Evolutionary conservation across 2,113 vertebrate genomes (phyloP), one percentile per base, ranked within the genome.

Genomic region (Cephalopterus ornatus): DNA sequence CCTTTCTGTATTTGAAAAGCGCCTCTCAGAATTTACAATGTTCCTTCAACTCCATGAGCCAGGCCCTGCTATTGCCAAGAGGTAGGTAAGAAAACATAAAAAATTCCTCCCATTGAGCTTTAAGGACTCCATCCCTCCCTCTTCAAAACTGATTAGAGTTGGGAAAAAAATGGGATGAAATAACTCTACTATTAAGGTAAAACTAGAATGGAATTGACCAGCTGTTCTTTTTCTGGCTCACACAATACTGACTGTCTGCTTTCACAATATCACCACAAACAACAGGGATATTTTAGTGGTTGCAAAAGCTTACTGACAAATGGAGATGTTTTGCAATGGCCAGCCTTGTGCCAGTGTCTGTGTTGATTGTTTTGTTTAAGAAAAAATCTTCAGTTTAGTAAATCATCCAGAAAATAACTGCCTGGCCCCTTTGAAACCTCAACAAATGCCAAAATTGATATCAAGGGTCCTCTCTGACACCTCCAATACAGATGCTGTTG

Each of bases 221-320:
- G 52, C 50, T 20, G 16, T 42, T 92, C 42, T 82, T 87, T 50
- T 87, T 63, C 82, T 90, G 67, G 39, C 44, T 88, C 52, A 75
- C 4, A 26, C 46, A 94, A 71, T 66, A 68, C 61, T 56, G 71
- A 39, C 55, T 87, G 35, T 27, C 88, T 82, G 66, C 62, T 88
- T 95, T 89, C 81, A 79, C 71, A 95, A 32, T 59, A 68, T 59
- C 66, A 59, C 52, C 73, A 72, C 70, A 72, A 94, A 88, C 62
- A 95, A 61, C 37, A 95, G 26, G 35, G 65, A 30, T 65, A 75
- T 61, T 82, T 56, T 65, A 41, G 35, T 41, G 41, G 66, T 22
- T 90, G 78, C 49, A 89, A 92, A 95, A 91, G 47, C 81, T 68
- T 50, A 42, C 44, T 85, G 92, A 89, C 56, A 89, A 94, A 94